These are phyloP conservation scores for Gerris buenoi DNA, from an alignment of 1,140 invertebrate species.

Conservation along the genomic window DNA sequence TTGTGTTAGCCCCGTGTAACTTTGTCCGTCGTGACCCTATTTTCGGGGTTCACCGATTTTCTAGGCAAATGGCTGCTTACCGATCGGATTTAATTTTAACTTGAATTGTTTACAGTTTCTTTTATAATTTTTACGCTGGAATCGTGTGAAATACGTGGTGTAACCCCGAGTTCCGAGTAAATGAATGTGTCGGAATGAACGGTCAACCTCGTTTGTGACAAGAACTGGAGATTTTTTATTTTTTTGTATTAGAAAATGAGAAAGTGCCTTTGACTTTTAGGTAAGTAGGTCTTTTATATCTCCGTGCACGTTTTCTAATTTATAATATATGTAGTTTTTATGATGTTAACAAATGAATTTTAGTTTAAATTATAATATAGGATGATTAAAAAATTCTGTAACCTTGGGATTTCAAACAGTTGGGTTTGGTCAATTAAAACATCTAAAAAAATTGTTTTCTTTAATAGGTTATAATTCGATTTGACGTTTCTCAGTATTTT, in stretches of 20 bases:
- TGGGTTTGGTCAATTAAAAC: conserved; percentile 13
- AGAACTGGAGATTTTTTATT: neutral
- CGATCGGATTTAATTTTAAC: no score
- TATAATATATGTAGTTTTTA: no score
- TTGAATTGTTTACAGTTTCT: no score
- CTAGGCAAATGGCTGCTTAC: conserved; percentile 20
- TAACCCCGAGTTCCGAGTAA: no score
- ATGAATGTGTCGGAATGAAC: no score
- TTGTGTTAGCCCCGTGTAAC: neutral
- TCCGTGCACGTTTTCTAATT: no score
- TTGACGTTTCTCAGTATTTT: no score
- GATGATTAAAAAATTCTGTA: conserved; percentile 4
- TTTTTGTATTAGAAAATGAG: conserved; percentile 18
- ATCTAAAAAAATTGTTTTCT: neutral
- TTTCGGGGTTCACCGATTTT: conserved; percentile 23
- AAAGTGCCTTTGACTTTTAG: conserved; percentile 21
- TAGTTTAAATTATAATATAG: neutral
- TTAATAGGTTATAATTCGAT: neutral
- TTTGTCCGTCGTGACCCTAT: conserved; percentile 20
- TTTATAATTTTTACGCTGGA: no score
- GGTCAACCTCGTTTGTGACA: no score
- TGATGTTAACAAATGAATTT: conserved; percentile 6
- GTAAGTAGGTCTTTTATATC: conserved; percentile 21
- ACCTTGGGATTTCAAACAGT: conserved; percentile 13
- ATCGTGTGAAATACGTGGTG: no score